These are phyloP conservation scores for Enteromius viviparus DNA, from an alignment of 2,797 vertebrate genomes.

Conservation along the genomic window DNA sequence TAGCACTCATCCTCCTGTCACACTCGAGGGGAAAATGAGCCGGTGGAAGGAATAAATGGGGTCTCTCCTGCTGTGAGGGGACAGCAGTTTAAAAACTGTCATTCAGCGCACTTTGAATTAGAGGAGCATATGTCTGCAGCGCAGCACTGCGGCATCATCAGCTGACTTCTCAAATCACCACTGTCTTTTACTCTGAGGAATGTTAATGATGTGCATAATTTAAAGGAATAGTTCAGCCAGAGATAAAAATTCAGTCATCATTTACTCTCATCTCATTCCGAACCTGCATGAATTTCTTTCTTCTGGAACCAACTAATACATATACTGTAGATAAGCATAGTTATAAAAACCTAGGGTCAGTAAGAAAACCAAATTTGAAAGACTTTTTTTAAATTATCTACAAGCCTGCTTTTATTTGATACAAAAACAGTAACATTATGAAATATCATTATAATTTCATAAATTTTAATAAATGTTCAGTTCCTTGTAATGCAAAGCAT, in stretches of 20 bases:
- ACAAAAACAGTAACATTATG: background rate
- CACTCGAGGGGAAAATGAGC: background rate
- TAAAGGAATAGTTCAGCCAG: background rate
- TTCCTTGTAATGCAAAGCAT: background rate
- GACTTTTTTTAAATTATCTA: background rate
- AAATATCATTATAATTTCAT: background rate
- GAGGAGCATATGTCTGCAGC: background rate
- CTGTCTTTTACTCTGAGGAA: slow-evolving; percentile 12
- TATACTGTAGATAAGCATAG: background rate
- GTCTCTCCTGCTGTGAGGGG: slow-evolving; percentile 13
- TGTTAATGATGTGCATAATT: slow-evolving; percentile 13
- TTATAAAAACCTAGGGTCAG: background rate
- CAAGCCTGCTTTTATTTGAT: background rate
- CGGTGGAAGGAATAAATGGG: slow-evolving; percentile 2
- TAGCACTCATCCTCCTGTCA: slow-evolving; percentile 12
- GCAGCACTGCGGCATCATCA: background rate
- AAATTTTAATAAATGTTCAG: background rate
- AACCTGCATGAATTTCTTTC: background rate
- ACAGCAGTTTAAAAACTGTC: slow-evolving; percentile 21
- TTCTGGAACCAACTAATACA: background rate
- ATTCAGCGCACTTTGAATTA: slow-evolving; percentile 19
- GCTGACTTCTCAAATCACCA: background rate
- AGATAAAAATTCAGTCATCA: background rate
- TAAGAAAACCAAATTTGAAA: too few species aligned
- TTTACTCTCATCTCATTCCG: background rate